Base-by-base conservation (phyloP, 2,797 vertebrate genomes). In the Esox masquinongy region DNA sequence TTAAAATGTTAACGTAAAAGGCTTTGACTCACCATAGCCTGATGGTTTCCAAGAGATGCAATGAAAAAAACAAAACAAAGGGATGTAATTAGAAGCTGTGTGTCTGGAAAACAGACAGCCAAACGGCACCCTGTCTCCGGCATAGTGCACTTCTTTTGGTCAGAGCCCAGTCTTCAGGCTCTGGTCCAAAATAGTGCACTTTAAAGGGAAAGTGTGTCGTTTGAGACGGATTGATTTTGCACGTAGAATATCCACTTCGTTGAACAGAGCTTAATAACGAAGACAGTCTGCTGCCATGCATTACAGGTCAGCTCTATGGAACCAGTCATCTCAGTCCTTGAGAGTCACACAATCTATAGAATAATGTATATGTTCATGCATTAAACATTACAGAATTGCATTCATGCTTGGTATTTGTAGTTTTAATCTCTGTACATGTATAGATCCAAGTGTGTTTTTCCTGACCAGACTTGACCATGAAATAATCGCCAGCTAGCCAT, bases 21-120 rank as follows among this genome's bases (percentile, higher is more conserved):
- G n/a, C n/a, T 59, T 24, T 26, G 77, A n/a, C 91, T 92, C 87
- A 93, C 92, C 97, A 99, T 94, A 85, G 97, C 97, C 98, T 99
- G 91, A 80, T 29, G 85, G 83, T 87, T 88, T 94, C 92, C 95
- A 89, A 80, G 26, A 47, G 77, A 87, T 68, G 77, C 84, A 92
- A 89, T 91, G 70, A 82, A 92, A 87, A 77, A 85, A 77, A 83
- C 79, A 85, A 74, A 67, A 59, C 5, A 83, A 71, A 88, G 70
- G 86, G 75, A 84, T 1, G 76, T 39, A 80, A 90, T 94, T 91
- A 94, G 88, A 81, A 26, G 56, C 56, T 61, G 53, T 74, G 50
- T 73, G 50, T 51, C 76, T 43, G 50, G 64, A 68, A 76, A 77
- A 14, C 22, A 61, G n/a, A 61, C 22, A 24, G 3, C 24, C 56